A percentile compares a stretch with the other conserved stretches of the same genome.
Evolutionary conservation across 2,113 vertebrate genomes (phyloP).

Genomic region (Orientallactaga bullata): DNA sequence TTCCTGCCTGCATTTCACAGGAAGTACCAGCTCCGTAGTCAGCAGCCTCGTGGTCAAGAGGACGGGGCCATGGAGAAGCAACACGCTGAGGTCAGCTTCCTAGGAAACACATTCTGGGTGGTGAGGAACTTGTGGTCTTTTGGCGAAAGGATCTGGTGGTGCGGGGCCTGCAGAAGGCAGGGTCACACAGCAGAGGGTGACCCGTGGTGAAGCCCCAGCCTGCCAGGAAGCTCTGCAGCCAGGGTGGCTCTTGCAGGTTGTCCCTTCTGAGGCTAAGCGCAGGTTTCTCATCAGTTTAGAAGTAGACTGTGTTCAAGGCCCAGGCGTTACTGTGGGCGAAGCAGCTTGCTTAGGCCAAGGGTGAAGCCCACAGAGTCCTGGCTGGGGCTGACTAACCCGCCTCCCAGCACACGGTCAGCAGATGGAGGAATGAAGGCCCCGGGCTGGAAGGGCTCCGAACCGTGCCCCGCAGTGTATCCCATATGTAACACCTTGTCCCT

Average conservation of each 20-base stretch:
- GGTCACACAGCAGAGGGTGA: too few relatives aligned
- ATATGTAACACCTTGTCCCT: neutral
- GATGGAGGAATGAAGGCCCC: neutral
- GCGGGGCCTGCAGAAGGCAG: neutral
- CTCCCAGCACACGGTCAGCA: neutral
- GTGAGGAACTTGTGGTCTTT: neutral
- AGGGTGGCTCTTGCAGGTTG: accelerated
- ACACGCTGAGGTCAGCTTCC: neutral
- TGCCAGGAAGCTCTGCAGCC: neutral
- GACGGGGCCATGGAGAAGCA: neutral
- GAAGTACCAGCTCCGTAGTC: neutral
- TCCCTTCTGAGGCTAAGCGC: neutral
- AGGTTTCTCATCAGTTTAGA: neutral
- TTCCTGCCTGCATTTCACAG: neutral
- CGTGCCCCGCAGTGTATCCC: neutral
- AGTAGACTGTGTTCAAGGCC: neutral
- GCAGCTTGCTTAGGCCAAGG: neutral
- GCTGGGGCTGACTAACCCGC: neutral
- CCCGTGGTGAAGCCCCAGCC: accelerated
- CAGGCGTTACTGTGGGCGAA: neutral
- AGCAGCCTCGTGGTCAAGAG: too few relatives aligned
- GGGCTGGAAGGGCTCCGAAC: neutral
- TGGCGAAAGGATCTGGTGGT: neutral
- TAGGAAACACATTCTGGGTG: neutral
- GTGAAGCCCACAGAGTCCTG: neutral